phyloP scores from a whole-genome alignment of 2,797 vertebrate genomes.

The Mycteria americana region DNA sequence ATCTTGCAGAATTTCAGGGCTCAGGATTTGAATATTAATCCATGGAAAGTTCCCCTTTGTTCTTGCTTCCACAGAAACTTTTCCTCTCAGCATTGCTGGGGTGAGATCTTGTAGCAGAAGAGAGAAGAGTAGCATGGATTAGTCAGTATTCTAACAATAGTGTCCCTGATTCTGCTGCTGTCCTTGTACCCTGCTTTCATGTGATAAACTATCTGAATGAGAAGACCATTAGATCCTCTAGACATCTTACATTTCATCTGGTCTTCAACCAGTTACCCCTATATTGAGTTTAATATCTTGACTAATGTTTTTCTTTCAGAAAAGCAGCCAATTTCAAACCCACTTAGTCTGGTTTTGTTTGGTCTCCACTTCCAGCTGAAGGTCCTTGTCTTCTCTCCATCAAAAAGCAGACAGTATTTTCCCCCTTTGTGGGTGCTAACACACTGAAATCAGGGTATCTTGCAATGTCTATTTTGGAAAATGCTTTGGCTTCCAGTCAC shows the following conservation, averaged over 20 bases:
- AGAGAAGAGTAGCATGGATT: background rate
- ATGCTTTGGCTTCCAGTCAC: background rate
- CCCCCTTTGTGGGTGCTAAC: rapidly evolving
- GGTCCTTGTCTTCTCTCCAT: background rate
- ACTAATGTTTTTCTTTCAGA: background rate
- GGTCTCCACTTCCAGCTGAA: background rate
- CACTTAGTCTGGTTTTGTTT: background rate
- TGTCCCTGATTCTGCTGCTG: background rate
- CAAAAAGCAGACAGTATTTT: background rate
- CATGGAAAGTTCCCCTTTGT: background rate
- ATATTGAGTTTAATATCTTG: background rate
- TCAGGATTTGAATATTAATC: background rate
- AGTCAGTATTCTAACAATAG: background rate
- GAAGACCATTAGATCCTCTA: background rate
- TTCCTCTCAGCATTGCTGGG: background rate
- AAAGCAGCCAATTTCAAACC: background rate
- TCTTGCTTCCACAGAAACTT: background rate
- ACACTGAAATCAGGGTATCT: background rate
- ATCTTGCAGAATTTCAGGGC: background rate
- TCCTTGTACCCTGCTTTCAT: background rate
- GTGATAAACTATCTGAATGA: background rate
- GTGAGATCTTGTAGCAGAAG: background rate
- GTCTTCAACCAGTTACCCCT: background rate
- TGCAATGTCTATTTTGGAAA: background rate
- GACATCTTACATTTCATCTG: background rate